Conservation (phyloP, 2,888 invertebrate species). For the Hydriomena furcata region DNA sequence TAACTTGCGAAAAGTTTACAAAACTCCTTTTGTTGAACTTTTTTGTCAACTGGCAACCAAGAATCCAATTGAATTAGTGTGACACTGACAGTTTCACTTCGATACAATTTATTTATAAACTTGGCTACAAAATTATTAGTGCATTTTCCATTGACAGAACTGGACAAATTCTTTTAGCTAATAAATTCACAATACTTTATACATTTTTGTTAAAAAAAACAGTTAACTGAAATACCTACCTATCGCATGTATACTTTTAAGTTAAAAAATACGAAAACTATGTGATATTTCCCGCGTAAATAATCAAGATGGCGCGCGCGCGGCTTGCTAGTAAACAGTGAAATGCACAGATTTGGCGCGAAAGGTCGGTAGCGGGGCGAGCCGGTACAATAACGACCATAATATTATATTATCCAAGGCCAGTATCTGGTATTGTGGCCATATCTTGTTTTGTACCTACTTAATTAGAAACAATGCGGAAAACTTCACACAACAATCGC, state of each 20-base stretch:
- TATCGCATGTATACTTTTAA: too few relatives aligned
- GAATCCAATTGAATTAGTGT: neutral
- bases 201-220: too few relatives aligned
- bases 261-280: too few relatives aligned
- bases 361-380: constrained; percentile 64
- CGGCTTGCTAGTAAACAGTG: constrained; percentile 63
- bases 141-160: too few relatives aligned
- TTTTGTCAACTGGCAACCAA: constrained; percentile 2
- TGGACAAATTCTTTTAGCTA: too few relatives aligned
- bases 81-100: neutral
- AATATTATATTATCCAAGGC: constrained; percentile 17
- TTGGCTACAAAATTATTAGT: too few relatives aligned
- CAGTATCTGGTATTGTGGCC: too few relatives aligned
- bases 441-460: too few relatives aligned
- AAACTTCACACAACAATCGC: too few relatives aligned
- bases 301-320: constrained; percentile 37
- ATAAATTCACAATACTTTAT: too few relatives aligned
- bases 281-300: constrained; percentile 25
- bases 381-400: constrained; percentile 30
- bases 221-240: too few relatives aligned
- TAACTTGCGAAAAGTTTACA: constrained; percentile 5
- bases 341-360: constrained; percentile 65
- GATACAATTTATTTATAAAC: neutral
- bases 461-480: too few relatives aligned
- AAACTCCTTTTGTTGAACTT: constrained; percentile 1